A percentile compares a stretch with the other conserved stretches of the same genome.
phyloP scores from a whole-genome alignment of 2,888 invertebrate genomes.

The Hyposoter dolosus region DNA sequence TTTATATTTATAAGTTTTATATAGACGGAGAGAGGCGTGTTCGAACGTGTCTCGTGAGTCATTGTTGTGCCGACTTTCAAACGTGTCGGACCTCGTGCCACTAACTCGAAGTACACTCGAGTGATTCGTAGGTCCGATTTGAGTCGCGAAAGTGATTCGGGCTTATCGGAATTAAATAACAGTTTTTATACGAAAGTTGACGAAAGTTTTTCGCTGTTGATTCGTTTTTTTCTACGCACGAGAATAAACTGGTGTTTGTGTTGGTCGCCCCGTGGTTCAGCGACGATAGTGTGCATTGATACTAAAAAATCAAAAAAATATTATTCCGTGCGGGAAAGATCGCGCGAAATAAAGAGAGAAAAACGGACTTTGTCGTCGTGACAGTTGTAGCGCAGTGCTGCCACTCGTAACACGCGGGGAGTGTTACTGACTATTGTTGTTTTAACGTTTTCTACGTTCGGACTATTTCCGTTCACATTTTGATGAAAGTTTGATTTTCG shows the following conservation, averaged over 20 bases:
- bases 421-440: neutral
- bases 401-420: conserved; percentile 19
- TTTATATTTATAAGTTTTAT: conserved; percentile 12
- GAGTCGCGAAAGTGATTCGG: conserved; percentile 2
- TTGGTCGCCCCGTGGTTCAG: neutral
- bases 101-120: conserved; percentile 2
- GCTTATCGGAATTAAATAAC: neutral
- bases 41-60: conserved; percentile 74
- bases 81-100: conserved; percentile 72
- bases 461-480: neutral
- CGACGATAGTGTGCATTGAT: neutral
- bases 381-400: conserved; percentile 29
- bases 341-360: conserved; percentile 1
- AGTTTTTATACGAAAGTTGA: neutral
- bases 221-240: neutral
- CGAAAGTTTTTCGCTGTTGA: neutral
- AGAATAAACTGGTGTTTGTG: neutral
- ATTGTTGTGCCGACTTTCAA: conserved; percentile 78
- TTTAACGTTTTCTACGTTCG: neutral
- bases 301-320: neutral
- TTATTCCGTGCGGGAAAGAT: neutral
- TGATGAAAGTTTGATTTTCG: neutral
- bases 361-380: conserved; percentile 31
- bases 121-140: neutral
- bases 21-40: conserved; percentile 42